Evolutionary conservation across 2,797 vertebrate genomes (phyloP).

Genomic region (Fratercula arctica): DNA sequence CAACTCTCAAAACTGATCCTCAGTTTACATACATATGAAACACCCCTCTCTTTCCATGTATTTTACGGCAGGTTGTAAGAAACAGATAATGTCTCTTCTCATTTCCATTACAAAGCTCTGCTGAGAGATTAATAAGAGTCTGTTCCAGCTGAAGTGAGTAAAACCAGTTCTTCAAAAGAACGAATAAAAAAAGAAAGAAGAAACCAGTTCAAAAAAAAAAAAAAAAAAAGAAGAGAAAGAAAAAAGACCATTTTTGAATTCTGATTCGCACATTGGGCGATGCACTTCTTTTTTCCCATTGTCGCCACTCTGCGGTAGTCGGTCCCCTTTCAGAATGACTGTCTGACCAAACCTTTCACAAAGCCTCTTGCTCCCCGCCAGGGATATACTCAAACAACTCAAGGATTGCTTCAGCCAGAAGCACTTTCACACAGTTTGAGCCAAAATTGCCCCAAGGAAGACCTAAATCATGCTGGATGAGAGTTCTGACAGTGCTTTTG

Average conservation of each 20-base stretch:
- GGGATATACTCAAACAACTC: background rate
- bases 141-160: conserved; percentile 24
- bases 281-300: background rate
- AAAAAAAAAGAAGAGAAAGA: background rate
- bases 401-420: conserved; percentile 9
- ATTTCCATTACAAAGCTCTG: conserved; percentile 65
- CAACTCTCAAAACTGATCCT: conserved; percentile 17
- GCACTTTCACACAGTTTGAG: conserved; percentile 35
- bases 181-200: background rate
- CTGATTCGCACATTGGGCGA: background rate
- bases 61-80: conserved; percentile 30
- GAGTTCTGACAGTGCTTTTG: background rate
- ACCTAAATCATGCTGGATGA: background rate
- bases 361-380: background rate
- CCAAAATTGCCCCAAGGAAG: conserved; percentile 26
- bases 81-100: conserved; percentile 26
- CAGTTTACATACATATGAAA: conserved; percentile 40
- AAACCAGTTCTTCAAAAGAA: conserved; percentile 51
- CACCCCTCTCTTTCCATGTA: background rate
- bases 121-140: background rate
- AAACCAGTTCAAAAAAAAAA: background rate
- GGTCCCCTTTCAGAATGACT: background rate
- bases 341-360: background rate
- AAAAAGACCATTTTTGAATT: background rate
- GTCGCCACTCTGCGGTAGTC: background rate